These are phyloP conservation scores for Quadroppia sp. DNA, from an alignment of 2,888 invertebrate genomes.

Conservation along the genomic window DNA sequence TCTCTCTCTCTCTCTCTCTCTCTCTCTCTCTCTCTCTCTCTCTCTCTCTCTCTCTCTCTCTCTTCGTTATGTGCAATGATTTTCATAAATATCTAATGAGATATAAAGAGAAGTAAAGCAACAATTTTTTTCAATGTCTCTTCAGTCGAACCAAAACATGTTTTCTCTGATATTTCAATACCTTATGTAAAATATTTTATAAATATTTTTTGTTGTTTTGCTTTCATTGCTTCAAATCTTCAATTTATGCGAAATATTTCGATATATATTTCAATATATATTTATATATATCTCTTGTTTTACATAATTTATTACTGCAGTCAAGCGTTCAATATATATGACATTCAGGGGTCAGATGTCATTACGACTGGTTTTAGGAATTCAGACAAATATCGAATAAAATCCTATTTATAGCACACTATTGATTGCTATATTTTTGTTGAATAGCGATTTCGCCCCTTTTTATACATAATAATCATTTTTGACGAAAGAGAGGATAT, in stretches of 20 bases:
- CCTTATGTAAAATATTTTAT: background rate
- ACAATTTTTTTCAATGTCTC: background rate
- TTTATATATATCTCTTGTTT: conserved; percentile 1
- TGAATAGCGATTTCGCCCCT: background rate
- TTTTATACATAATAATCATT: background rate
- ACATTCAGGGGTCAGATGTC: background rate
- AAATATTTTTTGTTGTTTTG: background rate
- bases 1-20: no score
- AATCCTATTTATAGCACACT: background rate
- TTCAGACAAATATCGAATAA: no score
- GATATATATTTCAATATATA: no score
- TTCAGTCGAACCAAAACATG: background rate
- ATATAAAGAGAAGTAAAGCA: background rate
- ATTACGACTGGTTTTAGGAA: background rate
- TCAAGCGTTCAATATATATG: background rate
- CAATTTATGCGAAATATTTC: background rate
- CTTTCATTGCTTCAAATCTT: background rate
- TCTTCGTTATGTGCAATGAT: background rate
- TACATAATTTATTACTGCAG: background rate
- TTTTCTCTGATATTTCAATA: background rate
- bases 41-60: no score
- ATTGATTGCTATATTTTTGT: background rate
- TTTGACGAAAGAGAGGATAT: background rate
- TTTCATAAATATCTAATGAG: conserved; percentile 1
- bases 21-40: no score